phyloP scores from a whole-genome alignment of 30 jellyfish, hydroid and myxozoan genomes.

The Chironex yamaguchii region DNA sequence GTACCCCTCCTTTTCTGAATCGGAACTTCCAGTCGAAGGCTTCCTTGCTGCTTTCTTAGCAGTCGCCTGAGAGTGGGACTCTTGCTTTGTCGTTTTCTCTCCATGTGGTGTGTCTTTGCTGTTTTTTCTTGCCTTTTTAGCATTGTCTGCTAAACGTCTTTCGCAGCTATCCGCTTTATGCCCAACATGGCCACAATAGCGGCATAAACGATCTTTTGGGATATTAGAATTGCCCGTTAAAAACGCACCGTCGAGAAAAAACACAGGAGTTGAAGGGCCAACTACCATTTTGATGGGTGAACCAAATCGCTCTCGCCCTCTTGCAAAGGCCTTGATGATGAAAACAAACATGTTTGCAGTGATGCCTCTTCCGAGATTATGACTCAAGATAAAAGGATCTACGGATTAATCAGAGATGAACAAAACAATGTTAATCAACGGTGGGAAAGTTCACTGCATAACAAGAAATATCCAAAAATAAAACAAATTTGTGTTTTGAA shows the following conservation, averaged over 20 bases:
- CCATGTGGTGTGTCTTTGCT: not conserved
- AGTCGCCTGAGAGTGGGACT: no score
- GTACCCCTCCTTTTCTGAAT: no score
- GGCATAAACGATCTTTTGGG: conserved; percentile 84
- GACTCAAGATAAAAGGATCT: conserved; percentile 87
- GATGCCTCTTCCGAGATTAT: conserved; percentile 85
- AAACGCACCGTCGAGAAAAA: conserved; percentile 51
- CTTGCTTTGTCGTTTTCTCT: no score
- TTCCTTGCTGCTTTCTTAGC: no score
- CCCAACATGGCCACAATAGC: conserved; percentile 83
- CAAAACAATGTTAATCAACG: no score
- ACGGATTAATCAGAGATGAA: no score
- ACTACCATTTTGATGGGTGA: not conserved
- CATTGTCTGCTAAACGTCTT: not conserved
- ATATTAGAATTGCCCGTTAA: conserved; percentile 44
- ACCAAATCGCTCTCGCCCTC: conserved; percentile 67
- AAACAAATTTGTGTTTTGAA: no score
- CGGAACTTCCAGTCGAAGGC: no score
- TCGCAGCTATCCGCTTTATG: conserved; percentile 68
- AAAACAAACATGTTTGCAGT: conserved; percentile 56
- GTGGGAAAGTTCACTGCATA: no score
- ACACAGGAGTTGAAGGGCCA: not conserved
- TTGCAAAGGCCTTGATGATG: conserved; percentile 56
- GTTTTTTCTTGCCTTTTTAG: not conserved
- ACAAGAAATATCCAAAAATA: no score